Conservation (phyloP, 2,888 invertebrate species). For the Macroteleia sp. region DNA sequence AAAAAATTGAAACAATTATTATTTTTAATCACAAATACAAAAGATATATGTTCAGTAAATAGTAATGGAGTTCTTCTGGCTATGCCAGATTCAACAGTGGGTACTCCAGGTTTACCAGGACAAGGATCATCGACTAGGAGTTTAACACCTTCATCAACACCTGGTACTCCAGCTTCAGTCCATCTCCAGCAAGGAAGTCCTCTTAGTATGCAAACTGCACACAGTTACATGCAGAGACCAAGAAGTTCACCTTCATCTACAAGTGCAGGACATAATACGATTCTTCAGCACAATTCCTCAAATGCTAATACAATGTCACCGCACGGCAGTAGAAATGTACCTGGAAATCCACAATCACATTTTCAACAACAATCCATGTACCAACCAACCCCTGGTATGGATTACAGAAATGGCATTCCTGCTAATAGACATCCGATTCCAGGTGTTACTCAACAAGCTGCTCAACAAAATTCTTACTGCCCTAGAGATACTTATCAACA, state of each 20-base stretch:
- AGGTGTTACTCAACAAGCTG: slow-evolving; percentile 71
- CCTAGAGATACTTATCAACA: slow-evolving; percentile 79
- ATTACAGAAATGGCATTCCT: slow-evolving; percentile 79
- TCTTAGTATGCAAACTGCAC: slow-evolving; percentile 83
- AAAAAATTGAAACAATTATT: no score
- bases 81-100: slow-evolving; percentile 85
- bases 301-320: slow-evolving; percentile 77
- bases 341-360: slow-evolving; percentile 73
- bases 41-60: slow-evolving; percentile 80
- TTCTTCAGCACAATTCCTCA: slow-evolving; percentile 85
- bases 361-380: slow-evolving; percentile 79
- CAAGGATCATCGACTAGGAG: slow-evolving; percentile 87
- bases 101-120: slow-evolving; percentile 77
- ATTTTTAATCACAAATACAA: slow-evolving; percentile 85
- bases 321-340: slow-evolving; percentile 72
- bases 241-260: slow-evolving; percentile 89
- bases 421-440: slow-evolving; percentile 73
- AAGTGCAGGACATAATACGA: slow-evolving; percentile 83
- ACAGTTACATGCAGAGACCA: slow-evolving; percentile 86
- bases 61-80: slow-evolving; percentile 82
- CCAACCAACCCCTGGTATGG: slow-evolving; percentile 73
- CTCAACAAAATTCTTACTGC: slow-evolving; percentile 76
- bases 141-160: slow-evolving; percentile 87
- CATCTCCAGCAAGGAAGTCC: slow-evolving; percentile 86
- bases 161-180: slow-evolving; percentile 87